These are phyloP conservation scores for Rhodinocichla rosea DNA, from an alignment of 2,113 vertebrate species.

Conservation along the genomic window DNA sequence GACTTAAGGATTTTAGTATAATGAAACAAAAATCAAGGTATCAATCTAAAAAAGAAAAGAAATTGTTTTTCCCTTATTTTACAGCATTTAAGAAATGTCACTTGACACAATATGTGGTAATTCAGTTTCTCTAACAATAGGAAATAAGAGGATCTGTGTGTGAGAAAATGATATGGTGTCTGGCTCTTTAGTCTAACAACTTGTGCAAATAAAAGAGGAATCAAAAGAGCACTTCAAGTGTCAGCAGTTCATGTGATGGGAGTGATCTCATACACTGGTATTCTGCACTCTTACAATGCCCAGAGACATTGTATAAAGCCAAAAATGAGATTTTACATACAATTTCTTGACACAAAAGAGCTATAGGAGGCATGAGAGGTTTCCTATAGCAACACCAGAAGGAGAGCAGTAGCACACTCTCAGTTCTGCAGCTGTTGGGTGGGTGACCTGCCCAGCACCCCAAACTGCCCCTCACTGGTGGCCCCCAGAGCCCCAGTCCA, in stretches of 20 bases:
- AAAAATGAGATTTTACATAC: not conserved
- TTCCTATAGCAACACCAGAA: not conserved
- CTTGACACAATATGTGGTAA: not conserved
- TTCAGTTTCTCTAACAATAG: not conserved
- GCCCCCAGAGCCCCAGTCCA: not conserved
- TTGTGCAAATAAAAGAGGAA: not conserved
- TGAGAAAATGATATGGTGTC: not conserved
- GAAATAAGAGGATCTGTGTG: not conserved
- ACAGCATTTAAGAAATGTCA: not conserved
- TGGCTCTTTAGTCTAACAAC: not conserved
- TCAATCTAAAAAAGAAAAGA: not conserved
- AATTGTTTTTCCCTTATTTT: not conserved
- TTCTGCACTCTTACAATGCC: not conserved
- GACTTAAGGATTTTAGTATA: not conserved
- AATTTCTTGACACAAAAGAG: not conserved
- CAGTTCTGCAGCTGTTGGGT: not conserved
- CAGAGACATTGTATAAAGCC: not conserved
- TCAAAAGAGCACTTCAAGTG: constrained; percentile 24
- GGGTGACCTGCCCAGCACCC: not conserved
- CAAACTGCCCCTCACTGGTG: not conserved
- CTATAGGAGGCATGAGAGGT: not conserved
- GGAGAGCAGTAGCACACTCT: fast-evolving
- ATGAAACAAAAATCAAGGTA: not conserved
- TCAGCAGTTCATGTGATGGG: not conserved
- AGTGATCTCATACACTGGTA: not conserved